Evolutionary conservation across 2,888 invertebrate species (phyloP).

Genomic region (Cataglyphis cursor): DNA sequence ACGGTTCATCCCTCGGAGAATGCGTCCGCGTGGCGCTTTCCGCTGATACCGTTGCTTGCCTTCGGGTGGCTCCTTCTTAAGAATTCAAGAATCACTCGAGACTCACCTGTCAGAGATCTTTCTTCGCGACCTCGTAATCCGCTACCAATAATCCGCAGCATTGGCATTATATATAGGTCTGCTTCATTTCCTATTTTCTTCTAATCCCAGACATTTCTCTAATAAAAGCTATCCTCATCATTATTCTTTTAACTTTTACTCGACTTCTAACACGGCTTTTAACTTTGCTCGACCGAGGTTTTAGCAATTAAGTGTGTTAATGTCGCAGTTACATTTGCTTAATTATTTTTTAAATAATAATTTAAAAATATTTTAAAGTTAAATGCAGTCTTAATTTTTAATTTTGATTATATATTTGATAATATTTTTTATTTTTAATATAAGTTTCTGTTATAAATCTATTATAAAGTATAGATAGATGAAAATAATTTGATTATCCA

Average conservation of each 20-base stretch:
- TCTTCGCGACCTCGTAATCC: not conserved
- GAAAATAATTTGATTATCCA: not conserved
- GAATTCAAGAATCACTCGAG: not conserved
- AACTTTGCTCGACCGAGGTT: not conserved
- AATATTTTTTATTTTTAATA: not conserved
- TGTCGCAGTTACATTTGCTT: not conserved
- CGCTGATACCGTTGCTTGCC: not conserved
- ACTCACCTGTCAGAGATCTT: slow-evolving; percentile 63
- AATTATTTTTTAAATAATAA: not conserved
- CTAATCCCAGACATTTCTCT: not conserved
- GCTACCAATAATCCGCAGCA: slow-evolving; percentile 2
- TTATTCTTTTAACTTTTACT: slow-evolving; percentile 22
- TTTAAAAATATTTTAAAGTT: not conserved
- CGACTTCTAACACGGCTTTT: not conserved
- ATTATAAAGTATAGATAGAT: not conserved
- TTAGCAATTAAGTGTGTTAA: not conserved
- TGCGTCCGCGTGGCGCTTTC: slow-evolving; percentile 33
- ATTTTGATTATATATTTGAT: not conserved
- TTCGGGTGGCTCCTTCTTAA: not conserved
- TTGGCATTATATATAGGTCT: not conserved
- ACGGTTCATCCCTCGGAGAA: slow-evolving; percentile 42
- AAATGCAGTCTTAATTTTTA: not conserved
- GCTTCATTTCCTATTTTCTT: not conserved
- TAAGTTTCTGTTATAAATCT: not conserved
- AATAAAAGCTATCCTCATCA: not conserved